A percentile compares a stretch with the other conserved stretches of the same genome.
phyloP scores from a whole-genome alignment of 1,140 invertebrate species.

The Schmidtea mediterranea region DNA sequence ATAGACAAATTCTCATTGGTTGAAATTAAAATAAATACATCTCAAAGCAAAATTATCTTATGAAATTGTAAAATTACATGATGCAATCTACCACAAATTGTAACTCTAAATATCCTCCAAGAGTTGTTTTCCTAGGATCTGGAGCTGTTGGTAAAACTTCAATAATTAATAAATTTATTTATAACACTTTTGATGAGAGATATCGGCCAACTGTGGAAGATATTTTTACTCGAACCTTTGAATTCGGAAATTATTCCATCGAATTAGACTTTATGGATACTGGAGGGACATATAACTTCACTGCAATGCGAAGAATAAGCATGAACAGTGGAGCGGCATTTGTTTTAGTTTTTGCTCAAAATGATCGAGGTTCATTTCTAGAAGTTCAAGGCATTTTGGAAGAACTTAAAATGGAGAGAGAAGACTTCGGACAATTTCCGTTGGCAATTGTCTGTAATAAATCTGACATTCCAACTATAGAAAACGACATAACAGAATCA shows the following conservation, averaged over 20 bases:
- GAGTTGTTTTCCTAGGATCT: constrained; percentile 29
- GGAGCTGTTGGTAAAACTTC: constrained; percentile 35
- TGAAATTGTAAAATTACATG: no score
- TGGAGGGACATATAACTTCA: constrained; percentile 64
- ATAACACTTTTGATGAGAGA: constrained; percentile 50
- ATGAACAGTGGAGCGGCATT: neutral
- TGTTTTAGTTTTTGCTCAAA: neutral
- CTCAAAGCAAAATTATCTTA: no score
- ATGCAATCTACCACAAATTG: no score
- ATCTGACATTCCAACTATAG: neutral
- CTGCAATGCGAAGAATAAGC: constrained; percentile 52
- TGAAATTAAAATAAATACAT: no score
- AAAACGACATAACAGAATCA: neutral
- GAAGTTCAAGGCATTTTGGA: neutral
- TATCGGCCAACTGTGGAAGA: constrained; percentile 66
- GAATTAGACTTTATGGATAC: constrained; percentile 59
- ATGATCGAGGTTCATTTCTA: neutral
- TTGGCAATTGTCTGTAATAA: constrained; percentile 3
- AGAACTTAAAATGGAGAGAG: neutral
- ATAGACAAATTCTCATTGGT: no score
- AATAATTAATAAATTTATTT: constrained; percentile 41
- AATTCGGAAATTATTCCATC: constrained; percentile 52
- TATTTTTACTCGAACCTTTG: constrained; percentile 56
- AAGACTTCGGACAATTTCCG: neutral
- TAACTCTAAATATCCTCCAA: no score